These are phyloP conservation scores for Sciurus carolinensis DNA, from an alignment of 2,797 vertebrate species.

Conservation along the genomic window DNA sequence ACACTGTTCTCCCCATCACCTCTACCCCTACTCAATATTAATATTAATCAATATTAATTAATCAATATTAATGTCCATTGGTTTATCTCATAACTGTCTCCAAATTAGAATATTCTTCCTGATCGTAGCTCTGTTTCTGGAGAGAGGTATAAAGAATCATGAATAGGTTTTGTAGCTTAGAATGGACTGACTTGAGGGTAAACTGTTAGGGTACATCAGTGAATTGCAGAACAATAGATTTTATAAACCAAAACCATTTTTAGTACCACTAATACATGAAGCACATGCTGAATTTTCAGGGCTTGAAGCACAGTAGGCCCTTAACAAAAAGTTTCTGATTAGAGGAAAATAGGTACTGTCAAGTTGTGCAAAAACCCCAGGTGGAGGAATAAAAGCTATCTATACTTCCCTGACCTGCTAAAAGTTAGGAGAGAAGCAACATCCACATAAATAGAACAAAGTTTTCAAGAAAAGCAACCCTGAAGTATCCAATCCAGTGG, in stretches of 20 bases:
- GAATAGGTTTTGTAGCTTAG: background rate
- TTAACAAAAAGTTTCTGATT: constrained; percentile 42
- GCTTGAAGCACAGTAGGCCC: background rate
- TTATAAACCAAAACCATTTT: background rate
- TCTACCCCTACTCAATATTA: background rate
- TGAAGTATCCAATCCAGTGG: background rate
- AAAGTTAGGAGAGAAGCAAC: background rate
- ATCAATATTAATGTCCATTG: background rate
- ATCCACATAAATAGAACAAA: background rate
- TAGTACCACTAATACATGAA: constrained; percentile 23
- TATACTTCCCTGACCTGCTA: background rate
- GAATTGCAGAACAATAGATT: too few relatives aligned
- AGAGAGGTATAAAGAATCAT: constrained; percentile 16
- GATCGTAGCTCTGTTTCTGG: background rate
- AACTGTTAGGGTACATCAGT: background rate
- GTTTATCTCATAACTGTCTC: background rate
- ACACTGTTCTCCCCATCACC: background rate
- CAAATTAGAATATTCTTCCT: constrained; percentile 25
- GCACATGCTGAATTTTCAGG: background rate
- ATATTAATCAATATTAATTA: too few relatives aligned
- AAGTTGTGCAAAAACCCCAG: background rate
- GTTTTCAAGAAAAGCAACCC: background rate
- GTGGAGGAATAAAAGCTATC: background rate
- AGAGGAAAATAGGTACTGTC: background rate
- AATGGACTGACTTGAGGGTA: background rate